These are phyloP conservation scores for Lindbergichthys nudifrons DNA, from an alignment of 2,797 vertebrate species.

Conservation along the genomic window DNA sequence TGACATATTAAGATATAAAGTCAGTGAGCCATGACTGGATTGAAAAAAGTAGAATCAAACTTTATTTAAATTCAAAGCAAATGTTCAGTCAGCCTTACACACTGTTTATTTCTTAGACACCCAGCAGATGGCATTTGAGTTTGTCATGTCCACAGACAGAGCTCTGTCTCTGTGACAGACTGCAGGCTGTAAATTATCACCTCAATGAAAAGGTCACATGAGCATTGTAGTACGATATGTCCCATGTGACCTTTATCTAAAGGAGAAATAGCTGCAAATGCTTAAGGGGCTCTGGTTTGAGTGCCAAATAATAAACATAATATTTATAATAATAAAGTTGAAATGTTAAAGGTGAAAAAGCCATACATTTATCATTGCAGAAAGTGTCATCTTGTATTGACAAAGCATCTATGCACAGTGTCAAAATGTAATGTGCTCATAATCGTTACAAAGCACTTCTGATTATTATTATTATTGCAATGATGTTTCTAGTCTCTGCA, in stretches of 20 bases:
- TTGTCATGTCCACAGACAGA: constrained; percentile 50
- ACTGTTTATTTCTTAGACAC: constrained; percentile 57
- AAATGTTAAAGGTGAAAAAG: neutral
- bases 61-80: neutral
- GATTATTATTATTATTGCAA: neutral
- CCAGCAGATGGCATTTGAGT: constrained; percentile 79
- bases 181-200: constrained; percentile 71
- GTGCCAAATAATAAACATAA: constrained; percentile 20
- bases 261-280: constrained; percentile 57
- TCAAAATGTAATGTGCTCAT: neutral
- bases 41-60: neutral
- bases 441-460: neutral
- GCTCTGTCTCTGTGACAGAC: constrained; percentile 43
- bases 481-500: neutral
- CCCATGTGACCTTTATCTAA: constrained; percentile 68
- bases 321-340: neutral
- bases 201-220: constrained; percentile 73
- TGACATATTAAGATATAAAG: neutral
- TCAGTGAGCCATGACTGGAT: neutral
- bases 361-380: neutral
- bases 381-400: neutral
- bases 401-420: neutral
- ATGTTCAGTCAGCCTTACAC: constrained; percentile 11
- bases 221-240: constrained; percentile 53
- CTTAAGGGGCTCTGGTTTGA: neutral